Percentiles rank a stretch among this genome's conserved stretches.
Evolutionary conservation across 2,113 vertebrate species (phyloP).

Genomic region (Pelusios castaneus): DNA sequence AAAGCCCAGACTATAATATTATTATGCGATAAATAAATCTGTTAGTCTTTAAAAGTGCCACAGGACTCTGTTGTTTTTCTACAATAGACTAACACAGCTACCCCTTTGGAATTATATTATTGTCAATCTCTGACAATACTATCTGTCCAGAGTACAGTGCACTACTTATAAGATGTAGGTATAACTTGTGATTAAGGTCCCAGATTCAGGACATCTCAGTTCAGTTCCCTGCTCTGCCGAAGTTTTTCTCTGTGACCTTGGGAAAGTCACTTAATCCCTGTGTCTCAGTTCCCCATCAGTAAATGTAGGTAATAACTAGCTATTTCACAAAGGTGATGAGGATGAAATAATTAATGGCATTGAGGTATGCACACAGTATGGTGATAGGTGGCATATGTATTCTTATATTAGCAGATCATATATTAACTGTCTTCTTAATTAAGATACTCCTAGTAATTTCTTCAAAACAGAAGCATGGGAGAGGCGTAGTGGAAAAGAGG

Average conservation of each 20-base stretch:
- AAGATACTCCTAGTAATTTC: background rate
- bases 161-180: background rate
- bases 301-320: background rate
- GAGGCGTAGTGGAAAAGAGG: background rate
- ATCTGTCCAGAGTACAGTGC: background rate
- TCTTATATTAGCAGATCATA: background rate
- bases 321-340: background rate
- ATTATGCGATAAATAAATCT: too few species aligned
- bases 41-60: too few species aligned
- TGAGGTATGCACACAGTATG: background rate
- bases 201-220: background rate
- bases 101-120: too few species aligned
- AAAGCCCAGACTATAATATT: background rate
- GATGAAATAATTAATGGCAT: background rate
- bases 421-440: background rate
- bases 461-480: background rate
- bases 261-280: background rate
- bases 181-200: background rate
- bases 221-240: background rate
- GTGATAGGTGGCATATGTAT: background rate
- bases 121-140: background rate
- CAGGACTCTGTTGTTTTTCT: too few species aligned
- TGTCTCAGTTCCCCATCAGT: background rate
- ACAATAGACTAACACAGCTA: too few species aligned
- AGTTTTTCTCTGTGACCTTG: background rate